A percentile compares a stretch with the other conserved stretches of the same genome.
phyloP scores from a whole-genome alignment of 2,113 vertebrate species.

The Mustelus asterias region DNA sequence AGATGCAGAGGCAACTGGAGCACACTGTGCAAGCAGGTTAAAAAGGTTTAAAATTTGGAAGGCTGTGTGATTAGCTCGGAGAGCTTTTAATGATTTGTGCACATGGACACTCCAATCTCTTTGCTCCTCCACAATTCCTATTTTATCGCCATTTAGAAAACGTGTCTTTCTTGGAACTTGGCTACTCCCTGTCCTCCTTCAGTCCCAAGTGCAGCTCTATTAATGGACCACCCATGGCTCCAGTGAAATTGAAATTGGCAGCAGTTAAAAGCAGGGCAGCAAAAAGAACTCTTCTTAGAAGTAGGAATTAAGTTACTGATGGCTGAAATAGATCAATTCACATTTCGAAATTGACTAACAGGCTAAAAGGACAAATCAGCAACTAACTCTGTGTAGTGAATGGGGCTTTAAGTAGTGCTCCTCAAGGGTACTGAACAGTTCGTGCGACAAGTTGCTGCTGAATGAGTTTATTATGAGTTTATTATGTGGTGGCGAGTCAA shows the following conservation, averaged over 20 bases:
- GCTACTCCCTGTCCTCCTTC: too few relatives aligned
- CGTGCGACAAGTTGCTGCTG: background rate
- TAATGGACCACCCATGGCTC: too few relatives aligned
- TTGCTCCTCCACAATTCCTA: too few relatives aligned
- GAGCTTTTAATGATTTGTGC: too few relatives aligned
- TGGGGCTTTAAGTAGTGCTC: background rate
- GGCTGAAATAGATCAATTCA: background rate
- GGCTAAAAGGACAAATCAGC: background rate
- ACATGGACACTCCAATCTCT: too few relatives aligned
- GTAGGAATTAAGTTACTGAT: background rate
- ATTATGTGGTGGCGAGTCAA: background rate
- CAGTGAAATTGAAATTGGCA: background rate
- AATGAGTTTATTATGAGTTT: background rate
- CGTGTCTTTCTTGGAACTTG: too few relatives aligned
- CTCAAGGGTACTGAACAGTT: background rate
- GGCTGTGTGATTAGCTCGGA: too few relatives aligned
- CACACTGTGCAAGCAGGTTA: too few relatives aligned
- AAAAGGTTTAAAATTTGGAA: too few relatives aligned
- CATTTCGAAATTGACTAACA: background rate
- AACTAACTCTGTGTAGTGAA: background rate
- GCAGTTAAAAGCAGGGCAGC: background rate
- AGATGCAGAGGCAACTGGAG: too few relatives aligned
- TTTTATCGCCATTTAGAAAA: too few relatives aligned
- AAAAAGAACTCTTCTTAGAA: background rate
- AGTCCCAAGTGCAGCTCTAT: too few relatives aligned